These are phyloP conservation scores for Seira sanloemensis DNA, from an alignment of 2,888 invertebrate species.

Conservation along the genomic window DNA sequence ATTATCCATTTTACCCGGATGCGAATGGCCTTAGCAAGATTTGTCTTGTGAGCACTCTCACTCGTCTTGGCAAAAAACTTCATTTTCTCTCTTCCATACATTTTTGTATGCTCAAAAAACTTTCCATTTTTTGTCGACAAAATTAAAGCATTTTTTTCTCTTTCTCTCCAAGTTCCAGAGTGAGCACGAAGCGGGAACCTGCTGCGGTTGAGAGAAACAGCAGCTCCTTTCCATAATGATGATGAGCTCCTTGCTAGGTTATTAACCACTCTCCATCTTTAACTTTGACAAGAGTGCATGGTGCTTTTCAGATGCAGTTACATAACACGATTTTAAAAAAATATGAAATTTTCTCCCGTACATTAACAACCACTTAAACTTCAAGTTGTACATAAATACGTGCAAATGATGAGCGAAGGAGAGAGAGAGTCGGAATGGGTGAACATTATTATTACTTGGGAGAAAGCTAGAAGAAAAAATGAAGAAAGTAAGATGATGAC, in stretches of 20 bases:
- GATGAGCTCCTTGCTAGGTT: conserved; percentile 2
- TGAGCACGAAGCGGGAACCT: no score
- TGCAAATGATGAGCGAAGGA: background rate
- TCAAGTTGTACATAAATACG: background rate
- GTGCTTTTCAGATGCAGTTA: background rate
- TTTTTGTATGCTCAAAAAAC: no score
- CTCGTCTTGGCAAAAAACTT: no score
- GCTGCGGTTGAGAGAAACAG: background rate
- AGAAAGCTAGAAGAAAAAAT: conserved; percentile 17
- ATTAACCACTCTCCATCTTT: background rate
- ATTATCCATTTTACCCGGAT: no score
- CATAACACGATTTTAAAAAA: background rate
- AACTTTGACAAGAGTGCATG: background rate
- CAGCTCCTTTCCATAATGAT: background rate
- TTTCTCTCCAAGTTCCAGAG: no score
- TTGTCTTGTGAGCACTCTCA: no score
- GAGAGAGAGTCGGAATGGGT: no score
- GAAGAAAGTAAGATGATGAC: conserved; percentile 37
- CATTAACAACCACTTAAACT: conserved; percentile 5
- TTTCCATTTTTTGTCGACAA: no score
- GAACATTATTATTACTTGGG: background rate
- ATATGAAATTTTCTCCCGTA: conserved; percentile 9
- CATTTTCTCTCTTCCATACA: no score
- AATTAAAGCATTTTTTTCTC: no score
- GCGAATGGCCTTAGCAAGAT: no score